Evolutionary conservation across 2,113 vertebrate species (phyloP).

Genomic region (Upupa epops): DNA sequence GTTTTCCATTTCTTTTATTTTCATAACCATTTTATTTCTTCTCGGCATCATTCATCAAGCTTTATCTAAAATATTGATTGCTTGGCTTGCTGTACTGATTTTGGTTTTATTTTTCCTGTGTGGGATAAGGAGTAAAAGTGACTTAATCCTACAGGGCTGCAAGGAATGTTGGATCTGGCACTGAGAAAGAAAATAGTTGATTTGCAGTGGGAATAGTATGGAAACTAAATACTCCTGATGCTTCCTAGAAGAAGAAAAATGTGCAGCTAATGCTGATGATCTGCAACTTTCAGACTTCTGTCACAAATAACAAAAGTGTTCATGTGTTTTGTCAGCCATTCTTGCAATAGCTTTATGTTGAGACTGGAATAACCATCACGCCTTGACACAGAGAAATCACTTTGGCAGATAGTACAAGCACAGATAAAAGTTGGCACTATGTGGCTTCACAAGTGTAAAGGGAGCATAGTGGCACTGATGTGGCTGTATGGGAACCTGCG

Average conservation of each 20-base stretch:
- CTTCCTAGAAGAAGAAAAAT: constrained; percentile 48
- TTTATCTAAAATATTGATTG: constrained; percentile 34
- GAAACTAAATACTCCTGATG: constrained; percentile 58
- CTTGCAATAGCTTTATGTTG: background rate
- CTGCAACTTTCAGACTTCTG: background rate
- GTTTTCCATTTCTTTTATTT: background rate
- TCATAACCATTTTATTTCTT: background rate
- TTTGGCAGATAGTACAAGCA: background rate
- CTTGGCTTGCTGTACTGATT: background rate
- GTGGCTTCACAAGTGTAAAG: background rate
- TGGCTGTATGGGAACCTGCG: background rate
- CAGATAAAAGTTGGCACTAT: background rate
- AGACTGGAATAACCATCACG: background rate
- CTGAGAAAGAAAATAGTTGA: constrained; percentile 34
- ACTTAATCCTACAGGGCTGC: constrained; percentile 54
- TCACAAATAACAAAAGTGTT: background rate
- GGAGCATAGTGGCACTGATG: fast-evolving
- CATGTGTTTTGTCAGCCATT: background rate
- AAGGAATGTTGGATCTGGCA: constrained; percentile 60
- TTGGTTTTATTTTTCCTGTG: constrained; percentile 33
- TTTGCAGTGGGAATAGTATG: constrained; percentile 54
- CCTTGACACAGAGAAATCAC: background rate
- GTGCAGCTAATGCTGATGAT: constrained; percentile 8
- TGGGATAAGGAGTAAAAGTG: constrained; percentile 45
- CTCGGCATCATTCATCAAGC: background rate